A percentile compares a stretch with the other conserved stretches of the same genome.
phyloP scores from a whole-genome alignment of 2,888 invertebrate species.

The Strigamia maritima region DNA sequence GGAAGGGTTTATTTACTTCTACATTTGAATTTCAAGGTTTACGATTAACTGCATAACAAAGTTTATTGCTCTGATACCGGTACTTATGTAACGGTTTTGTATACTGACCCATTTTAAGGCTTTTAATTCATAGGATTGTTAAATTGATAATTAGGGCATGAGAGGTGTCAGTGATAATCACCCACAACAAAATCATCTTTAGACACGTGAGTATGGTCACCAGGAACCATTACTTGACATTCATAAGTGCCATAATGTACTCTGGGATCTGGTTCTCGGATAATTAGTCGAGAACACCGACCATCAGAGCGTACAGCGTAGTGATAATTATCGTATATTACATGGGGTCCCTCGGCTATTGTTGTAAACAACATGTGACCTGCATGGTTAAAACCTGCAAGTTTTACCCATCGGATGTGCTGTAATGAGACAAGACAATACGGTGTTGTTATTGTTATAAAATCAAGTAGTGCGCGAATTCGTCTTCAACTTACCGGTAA shows the following conservation, averaged over 20 bases:
- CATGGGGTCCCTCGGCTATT: conserved; percentile 41
- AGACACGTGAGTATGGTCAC: conserved; percentile 39
- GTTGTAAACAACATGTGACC: conserved; percentile 42
- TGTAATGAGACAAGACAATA: conserved; percentile 21
- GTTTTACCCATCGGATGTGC: conserved; percentile 42
- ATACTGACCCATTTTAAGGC: not conserved
- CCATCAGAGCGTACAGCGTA: conserved; percentile 42
- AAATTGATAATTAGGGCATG: not conserved
- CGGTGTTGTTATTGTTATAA: not conserved
- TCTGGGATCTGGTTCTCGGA: conserved; percentile 41
- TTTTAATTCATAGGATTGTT: not conserved
- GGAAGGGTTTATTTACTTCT: no score
- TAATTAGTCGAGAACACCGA: conserved; percentile 40
- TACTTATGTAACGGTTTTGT: not conserved
- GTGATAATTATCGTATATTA: conserved; percentile 41
- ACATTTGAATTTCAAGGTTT: not conserved
- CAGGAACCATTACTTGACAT: conserved; percentile 41
- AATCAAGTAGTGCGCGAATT: not conserved
- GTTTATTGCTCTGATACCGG: not conserved
- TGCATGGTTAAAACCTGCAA: conserved; percentile 38
- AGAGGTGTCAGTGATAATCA: not conserved
- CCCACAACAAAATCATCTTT: conserved; percentile 43
- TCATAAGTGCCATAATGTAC: conserved; percentile 42
- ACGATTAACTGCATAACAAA: not conserved
- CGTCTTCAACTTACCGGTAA: conserved; percentile 36